phyloP scores from a whole-genome alignment of 2,888 invertebrate species.

The Eristalinus sepulchralis region DNA sequence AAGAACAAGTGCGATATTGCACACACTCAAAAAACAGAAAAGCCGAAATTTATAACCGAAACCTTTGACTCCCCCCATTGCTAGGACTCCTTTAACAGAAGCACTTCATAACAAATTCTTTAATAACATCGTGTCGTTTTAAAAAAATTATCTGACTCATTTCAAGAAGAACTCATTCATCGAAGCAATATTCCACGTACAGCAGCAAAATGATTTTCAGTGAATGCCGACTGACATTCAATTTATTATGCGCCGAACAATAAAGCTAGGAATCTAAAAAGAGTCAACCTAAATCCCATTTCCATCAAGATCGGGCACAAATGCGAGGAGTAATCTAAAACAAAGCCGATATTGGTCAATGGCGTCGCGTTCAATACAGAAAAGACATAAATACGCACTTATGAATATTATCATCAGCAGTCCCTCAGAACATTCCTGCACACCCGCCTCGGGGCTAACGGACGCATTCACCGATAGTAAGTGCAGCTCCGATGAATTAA shows the following conservation, averaged over 20 bases:
- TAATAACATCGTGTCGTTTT: no score
- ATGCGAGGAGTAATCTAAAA: neutral
- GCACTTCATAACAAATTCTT: no score
- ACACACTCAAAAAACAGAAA: no score
- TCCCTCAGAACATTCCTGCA: conserved; percentile 54
- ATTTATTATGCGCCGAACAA: neutral
- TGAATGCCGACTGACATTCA: neutral
- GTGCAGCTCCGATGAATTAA: conserved; percentile 43
- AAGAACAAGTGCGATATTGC: no score
- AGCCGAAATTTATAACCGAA: no score
- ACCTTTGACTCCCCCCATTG: no score
- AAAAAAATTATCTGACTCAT: no score
- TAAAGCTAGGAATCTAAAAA: neutral
- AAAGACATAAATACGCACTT: conserved; percentile 36
- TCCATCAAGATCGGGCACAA: neutral
- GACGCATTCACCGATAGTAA: conserved; percentile 45
- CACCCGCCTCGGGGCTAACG: conserved; percentile 60
- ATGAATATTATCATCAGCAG: conserved; percentile 37
- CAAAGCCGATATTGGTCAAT: conserved; percentile 58
- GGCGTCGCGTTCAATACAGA: conserved; percentile 27
- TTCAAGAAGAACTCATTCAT: neutral
- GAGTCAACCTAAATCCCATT: neutral
- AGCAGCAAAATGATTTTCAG: neutral
- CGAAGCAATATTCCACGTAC: neutral
- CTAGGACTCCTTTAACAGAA: no score